Conservation (phyloP, 2,888 invertebrate species). For the Drosophila borealis region DNA sequence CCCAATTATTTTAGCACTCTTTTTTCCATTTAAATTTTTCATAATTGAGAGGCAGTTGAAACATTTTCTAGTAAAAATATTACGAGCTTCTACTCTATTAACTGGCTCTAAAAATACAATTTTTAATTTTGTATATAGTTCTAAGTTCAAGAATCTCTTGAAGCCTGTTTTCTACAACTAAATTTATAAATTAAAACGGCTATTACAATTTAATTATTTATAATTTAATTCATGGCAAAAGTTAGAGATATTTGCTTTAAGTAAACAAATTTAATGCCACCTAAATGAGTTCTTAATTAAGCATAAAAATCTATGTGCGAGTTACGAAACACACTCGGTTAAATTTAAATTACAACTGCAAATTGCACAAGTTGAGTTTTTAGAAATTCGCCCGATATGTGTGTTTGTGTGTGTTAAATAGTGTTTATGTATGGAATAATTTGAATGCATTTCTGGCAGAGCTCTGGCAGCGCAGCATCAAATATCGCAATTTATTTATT, state of each 20-base stretch:
- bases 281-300: slow-evolving; percentile 64
- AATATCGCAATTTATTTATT: slow-evolving; percentile 50
- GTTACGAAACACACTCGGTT: slow-evolving; percentile 3
- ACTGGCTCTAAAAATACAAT: no score
- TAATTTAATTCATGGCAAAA: background rate
- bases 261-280: slow-evolving; percentile 50
- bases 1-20: no score
- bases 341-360: slow-evolving; percentile 34
- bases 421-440: slow-evolving; percentile 33
- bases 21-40: no score
- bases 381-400: background rate
- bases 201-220: background rate
- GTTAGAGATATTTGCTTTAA: slow-evolving; percentile 12
- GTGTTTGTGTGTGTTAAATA: slow-evolving; percentile 13
- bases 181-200: background rate
- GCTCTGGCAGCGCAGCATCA: slow-evolving; percentile 31
- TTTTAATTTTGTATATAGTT: no score
- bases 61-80: no score
- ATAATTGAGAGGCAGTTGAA: no score
- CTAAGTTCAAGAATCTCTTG: no score
- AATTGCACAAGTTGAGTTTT: slow-evolving; percentile 11
- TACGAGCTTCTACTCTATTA: no score
- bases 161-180: background rate
- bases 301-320: slow-evolving; percentile 33
- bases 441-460: slow-evolving; percentile 35